Evolutionary conservation across 2,888 invertebrate species (phyloP), one percentile per base, ranked within the genome.

Genomic region (Cheiracanthium punctorium): DNA sequence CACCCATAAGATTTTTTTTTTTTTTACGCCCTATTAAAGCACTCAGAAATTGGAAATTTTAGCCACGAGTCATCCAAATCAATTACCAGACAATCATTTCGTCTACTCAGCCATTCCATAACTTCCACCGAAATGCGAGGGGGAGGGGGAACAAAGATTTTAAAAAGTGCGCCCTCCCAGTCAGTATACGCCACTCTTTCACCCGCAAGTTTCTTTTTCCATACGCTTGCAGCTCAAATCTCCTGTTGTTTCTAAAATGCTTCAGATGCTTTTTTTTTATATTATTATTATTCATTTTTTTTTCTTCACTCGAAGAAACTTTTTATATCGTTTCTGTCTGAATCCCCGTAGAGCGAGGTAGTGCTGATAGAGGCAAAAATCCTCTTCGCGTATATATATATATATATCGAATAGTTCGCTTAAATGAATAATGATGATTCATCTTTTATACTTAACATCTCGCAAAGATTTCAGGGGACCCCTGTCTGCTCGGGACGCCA

Each of bases 361-460:
- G 28, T 73, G 76, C 82, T 77, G 77, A 82, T 82, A 82, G 71
- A 82, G 71, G 77, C 76, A 71, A 65, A 75, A 20, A 48, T 74
- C 67, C 48, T 41, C 17, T 1, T 67, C 58, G n/a, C n/a, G n/a
- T n/a, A n/a, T n/a, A n/a, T n/a, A n/a, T n/a, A n/a, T 24, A 70
- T 65, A 58, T 43, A 43, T 65, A 29, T 43, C 33, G 74, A 84
- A 79, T 79, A 79, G 65, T 58, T 75, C 71, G 73, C 48, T 77
- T 84, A 79, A 84, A 84, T 79, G 84, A 84, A 84, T 84, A 84
- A 84, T 84, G 84, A 84, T 79, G 84, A 84, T 69, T 84, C 84
- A 79, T 84, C 73, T 79, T 84, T 84, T 74, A 82, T 77, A 82
- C 82, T 77, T 77, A 37, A 72, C 77, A 72, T 82, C 77, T 73